Evolutionary conservation across 2,113 vertebrate species (phyloP).

Genomic region (Brienomyrus brachyistius): DNA sequence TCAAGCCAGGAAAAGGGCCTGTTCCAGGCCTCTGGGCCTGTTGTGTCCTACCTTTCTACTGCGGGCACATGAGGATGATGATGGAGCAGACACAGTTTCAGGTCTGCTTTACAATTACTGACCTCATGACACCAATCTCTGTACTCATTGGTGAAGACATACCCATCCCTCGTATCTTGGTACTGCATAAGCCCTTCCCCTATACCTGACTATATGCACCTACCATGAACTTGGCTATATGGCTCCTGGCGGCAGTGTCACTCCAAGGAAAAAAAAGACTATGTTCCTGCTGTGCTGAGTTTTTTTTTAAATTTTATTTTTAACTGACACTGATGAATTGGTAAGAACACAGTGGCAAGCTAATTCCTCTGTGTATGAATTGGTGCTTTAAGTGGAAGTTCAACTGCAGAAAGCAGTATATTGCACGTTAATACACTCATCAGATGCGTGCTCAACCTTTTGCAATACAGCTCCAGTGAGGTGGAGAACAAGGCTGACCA

Average conservation of each 20-base stretch:
- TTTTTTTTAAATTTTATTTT: not conserved
- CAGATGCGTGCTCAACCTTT: not conserved
- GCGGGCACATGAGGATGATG: not conserved
- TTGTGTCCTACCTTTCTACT: not conserved
- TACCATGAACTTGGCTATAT: not conserved
- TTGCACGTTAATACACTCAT: not conserved
- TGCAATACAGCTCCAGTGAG: slow-evolving; percentile 13
- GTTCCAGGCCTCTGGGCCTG: not conserved
- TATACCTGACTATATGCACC: not conserved
- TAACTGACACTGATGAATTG: not conserved
- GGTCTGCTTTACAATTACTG: not conserved
- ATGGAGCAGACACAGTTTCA: not conserved
- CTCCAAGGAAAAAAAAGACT: not conserved
- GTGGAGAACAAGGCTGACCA: not conserved
- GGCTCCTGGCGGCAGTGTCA: not conserved
- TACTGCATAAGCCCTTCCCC: not conserved
- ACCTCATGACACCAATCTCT: not conserved
- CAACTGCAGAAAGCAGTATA: not conserved
- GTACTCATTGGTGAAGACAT: not conserved
- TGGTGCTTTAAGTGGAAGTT: not conserved
- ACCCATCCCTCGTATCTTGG: not conserved
- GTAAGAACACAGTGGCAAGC: not conserved
- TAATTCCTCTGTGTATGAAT: not conserved
- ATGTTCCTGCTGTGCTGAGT: not conserved
- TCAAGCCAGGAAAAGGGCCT: not conserved